A percentile compares a stretch with the other conserved stretches of the same genome.
Evolutionary conservation across 2,888 invertebrate genomes (phyloP).

Genomic region (Euclidia mi): DNA sequence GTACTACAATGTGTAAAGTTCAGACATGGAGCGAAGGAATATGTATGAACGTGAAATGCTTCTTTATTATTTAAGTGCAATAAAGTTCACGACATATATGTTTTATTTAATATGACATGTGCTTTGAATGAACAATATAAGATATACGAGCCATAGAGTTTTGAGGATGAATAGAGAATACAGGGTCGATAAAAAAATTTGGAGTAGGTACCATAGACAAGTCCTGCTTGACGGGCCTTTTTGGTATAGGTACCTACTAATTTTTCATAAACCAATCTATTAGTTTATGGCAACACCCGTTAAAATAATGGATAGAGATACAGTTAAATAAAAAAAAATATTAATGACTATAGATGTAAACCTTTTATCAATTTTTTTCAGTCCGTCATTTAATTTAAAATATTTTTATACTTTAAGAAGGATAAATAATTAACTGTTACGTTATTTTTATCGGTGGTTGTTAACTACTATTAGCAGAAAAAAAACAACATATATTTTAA

Average conservation of each 20-base stretch:
- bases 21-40: conserved; percentile 10
- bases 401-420: no score
- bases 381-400: not conserved
- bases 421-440: no score
- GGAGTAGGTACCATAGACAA: no score
- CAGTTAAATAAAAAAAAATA: not conserved
- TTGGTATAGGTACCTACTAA: no score
- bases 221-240: not conserved
- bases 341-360: not conserved
- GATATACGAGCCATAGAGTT: no score
- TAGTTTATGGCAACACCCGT: not conserved
- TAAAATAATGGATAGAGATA: conserved; percentile 3
- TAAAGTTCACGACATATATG: not conserved
- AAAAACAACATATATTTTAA: no score
- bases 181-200: no score
- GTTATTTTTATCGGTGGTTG: no score
- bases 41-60: conserved; percentile 5
- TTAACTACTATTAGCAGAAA: no score
- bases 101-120: not conserved
- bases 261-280: not conserved
- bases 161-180: no score
- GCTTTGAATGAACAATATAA: no score
- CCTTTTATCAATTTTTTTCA: not conserved
- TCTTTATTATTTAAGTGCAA: not conserved
- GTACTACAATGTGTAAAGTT: conserved; percentile 23